Base-by-base conservation (phyloP, 1,140 invertebrate genomes). In the Drosophila athabasca region DNA sequence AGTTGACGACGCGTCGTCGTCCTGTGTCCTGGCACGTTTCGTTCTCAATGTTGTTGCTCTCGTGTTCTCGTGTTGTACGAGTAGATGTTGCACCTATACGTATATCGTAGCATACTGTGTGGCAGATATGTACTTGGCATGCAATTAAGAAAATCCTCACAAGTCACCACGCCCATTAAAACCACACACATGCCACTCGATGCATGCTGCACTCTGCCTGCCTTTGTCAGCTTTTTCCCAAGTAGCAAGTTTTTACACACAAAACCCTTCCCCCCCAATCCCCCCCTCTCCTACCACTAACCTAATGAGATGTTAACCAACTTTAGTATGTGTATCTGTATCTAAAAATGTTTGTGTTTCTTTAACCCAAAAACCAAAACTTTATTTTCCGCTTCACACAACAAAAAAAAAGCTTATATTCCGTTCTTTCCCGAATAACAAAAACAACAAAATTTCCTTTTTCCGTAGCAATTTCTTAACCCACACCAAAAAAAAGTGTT, bases 171-270 rank as follows among this genome's bases (percentile, higher is more conserved):
- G 35, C 43, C 50, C 55, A 62, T 48, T 48, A 6, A 26, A 22
- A 39, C 9, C 19, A 58, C 62, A 43, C 59, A 62, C 54, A 31
- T 54, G 43, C 46, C 62, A 22, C 62, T 46, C 43, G 45, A 57
- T 43, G 68, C 76, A 72, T 79, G 79, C 79, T 74, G 65, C 79
- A 39, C 59, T 46, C 29, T 74, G 79, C 69, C 73, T 73, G 74
- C 48, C 6, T 35, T 43, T 71, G 46, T 59, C 22, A 65, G 72
- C 65, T 73, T 61, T 43, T 67, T 62, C 67, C 59, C 29, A 53
- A 64, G 57, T 79, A 71, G 68, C 41, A 48, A 71, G 17, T 71
- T 7, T 79, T 84, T 76, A 66, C 54, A 31, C 29, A 11, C 41
- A 26, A 5, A 22, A 31, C 9, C 29, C 19, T 22, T 15, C 45